These are phyloP conservation scores for Bellardia pandia DNA, from an alignment of 2,888 invertebrate species.

Conservation along the genomic window DNA sequence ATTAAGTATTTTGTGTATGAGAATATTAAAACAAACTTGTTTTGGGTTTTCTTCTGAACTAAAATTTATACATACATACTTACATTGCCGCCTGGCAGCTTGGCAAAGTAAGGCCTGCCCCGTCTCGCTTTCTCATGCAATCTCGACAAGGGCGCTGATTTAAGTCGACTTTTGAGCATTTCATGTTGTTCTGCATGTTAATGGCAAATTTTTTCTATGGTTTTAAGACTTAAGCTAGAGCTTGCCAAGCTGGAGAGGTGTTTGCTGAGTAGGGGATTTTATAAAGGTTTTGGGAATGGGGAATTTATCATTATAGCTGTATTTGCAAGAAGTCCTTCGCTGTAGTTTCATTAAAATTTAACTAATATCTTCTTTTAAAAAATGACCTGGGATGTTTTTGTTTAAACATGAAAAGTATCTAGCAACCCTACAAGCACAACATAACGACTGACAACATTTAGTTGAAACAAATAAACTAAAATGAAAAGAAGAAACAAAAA, in stretches of 20 bases:
- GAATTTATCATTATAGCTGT: too few relatives aligned
- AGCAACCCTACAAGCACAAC: not conserved
- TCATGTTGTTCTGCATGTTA: slow-evolving; percentile 47
- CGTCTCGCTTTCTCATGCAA: too few relatives aligned
- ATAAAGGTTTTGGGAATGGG: too few relatives aligned
- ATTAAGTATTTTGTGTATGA: slow-evolving; percentile 24
- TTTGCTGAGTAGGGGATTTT: too few relatives aligned
- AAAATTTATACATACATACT: not conserved
- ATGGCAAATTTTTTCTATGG: slow-evolving; percentile 57
- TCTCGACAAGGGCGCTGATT: slow-evolving; percentile 7
- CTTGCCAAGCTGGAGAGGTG: too few relatives aligned
- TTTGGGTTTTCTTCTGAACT: slow-evolving; percentile 24
- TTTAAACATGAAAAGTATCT: too few relatives aligned
- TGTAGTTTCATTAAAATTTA: too few relatives aligned
- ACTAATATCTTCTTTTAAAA: too few relatives aligned
- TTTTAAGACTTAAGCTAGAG: slow-evolving; percentile 16
- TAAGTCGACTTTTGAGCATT: not conserved
- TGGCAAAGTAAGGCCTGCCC: not conserved
- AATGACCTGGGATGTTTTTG: too few relatives aligned
- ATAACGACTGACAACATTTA: not conserved
- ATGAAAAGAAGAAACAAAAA: not conserved
- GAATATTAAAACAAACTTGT: slow-evolving; percentile 48
- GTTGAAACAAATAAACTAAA: not conserved
- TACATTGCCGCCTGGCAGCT: slow-evolving; percentile 52
- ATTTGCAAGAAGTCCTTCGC: too few relatives aligned